Evolutionary conservation across 2,113 vertebrate species (phyloP).

Genomic region (Maylandia zebra): DNA sequence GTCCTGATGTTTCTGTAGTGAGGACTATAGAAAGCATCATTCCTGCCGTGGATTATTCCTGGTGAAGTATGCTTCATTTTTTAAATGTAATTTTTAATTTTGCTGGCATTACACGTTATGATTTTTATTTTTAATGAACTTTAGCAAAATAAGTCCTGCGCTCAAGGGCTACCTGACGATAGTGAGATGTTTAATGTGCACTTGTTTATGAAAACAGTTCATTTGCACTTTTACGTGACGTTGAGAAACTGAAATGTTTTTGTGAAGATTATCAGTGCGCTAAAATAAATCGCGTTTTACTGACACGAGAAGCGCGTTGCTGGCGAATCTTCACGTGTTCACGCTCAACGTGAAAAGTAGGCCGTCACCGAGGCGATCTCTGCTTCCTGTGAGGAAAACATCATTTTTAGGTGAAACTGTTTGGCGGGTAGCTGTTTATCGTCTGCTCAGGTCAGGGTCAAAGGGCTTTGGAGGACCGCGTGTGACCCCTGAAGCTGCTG

Average conservation of each 20-base stretch:
- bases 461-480: not conserved
- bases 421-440: not conserved
- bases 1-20: not conserved
- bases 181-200: rapidly evolving
- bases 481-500: not conserved
- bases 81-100: not conserved
- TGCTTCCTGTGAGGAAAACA: not conserved
- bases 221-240: not conserved
- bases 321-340: not conserved
- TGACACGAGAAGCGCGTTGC: not conserved
- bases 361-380: not conserved
- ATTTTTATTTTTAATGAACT: not conserved
- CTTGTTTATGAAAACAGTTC: not conserved
- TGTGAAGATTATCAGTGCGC: not conserved
- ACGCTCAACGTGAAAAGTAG: not conserved
- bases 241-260: not conserved
- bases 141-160: not conserved
- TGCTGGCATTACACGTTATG: rapidly evolving
- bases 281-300: rapidly evolving
- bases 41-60: not conserved
- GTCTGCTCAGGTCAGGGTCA: not conserved
- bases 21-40: not conserved
- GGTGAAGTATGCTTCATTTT: not conserved
- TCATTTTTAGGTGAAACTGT: not conserved
- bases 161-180: not conserved